These are phyloP conservation scores for Sylvilagus bachmani DNA, from an alignment of 2,113 vertebrate genomes.

Conservation along the genomic window DNA sequence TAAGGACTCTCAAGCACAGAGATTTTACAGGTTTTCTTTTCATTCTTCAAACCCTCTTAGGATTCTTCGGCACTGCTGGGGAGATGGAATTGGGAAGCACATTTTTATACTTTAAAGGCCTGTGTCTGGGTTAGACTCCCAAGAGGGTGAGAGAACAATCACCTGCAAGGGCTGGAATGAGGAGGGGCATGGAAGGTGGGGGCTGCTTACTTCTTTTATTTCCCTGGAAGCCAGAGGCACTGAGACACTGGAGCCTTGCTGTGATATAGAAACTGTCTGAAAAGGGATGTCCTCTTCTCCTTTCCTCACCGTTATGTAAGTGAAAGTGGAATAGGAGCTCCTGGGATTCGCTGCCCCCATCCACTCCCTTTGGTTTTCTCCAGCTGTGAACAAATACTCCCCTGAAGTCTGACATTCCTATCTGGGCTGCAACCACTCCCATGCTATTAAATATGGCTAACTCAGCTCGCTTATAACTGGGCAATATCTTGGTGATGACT, in stretches of 20 bases:
- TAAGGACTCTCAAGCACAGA: neutral
- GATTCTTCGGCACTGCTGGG: slow-evolving; percentile 36
- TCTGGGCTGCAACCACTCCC: slow-evolving; percentile 58
- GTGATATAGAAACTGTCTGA: slow-evolving; percentile 49
- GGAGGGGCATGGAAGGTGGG: neutral
- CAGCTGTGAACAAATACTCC: slow-evolving; percentile 9
- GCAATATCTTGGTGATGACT: slow-evolving; percentile 66
- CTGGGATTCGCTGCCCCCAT: neutral
- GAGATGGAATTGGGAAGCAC: slow-evolving; percentile 41
- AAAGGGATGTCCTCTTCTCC: slow-evolving; percentile 27
- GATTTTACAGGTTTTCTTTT: slow-evolving; percentile 34
- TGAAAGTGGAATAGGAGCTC: slow-evolving; percentile 49
- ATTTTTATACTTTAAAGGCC: slow-evolving; percentile 67
- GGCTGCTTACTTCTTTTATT: slow-evolving; percentile 69
- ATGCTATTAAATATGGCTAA: slow-evolving; percentile 73
- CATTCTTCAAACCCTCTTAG: slow-evolving; percentile 29
- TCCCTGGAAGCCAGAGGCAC: slow-evolving; percentile 19
- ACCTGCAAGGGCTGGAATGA: neutral
- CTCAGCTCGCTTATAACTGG: slow-evolving; percentile 71
- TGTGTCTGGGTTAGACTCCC: slow-evolving; percentile 32
- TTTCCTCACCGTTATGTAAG: slow-evolving; percentile 51
- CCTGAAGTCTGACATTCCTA: slow-evolving; percentile 64
- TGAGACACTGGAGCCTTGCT: slow-evolving; percentile 28
- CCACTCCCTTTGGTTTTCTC: slow-evolving; percentile 39
- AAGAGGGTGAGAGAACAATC: slow-evolving; percentile 47